Percentiles rank a stretch among this genome's conserved stretches.
Evolutionary conservation across 2,113 vertebrate species (phyloP).

Genomic region (Ceyx melanurus): DNA sequence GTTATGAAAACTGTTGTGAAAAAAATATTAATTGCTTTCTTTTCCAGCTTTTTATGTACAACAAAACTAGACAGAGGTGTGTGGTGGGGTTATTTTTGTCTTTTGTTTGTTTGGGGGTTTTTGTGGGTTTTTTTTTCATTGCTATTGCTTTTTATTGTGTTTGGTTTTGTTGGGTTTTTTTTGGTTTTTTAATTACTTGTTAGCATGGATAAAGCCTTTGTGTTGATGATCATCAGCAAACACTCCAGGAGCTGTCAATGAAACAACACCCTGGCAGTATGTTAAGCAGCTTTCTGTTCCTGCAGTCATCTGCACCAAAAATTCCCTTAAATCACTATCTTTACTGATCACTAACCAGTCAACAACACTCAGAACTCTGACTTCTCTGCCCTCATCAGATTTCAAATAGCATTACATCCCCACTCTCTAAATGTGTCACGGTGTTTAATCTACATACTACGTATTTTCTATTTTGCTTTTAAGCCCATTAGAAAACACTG

Average conservation of each 20-base stretch:
- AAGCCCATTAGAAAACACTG: background rate
- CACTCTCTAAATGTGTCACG: background rate
- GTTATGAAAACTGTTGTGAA: background rate
- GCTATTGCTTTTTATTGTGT: no score
- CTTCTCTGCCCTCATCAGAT: background rate
- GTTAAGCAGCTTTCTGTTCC: background rate
- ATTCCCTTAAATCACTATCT: background rate
- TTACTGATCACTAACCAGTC: background rate
- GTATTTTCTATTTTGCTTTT: background rate
- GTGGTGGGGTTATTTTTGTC: background rate
- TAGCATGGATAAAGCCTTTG: background rate
- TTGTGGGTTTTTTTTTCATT: no score
- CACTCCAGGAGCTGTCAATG: background rate
- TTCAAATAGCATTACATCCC: background rate
- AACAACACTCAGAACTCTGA: background rate
- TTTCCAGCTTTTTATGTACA: background rate
- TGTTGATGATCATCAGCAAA: background rate
- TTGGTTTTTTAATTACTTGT: background rate
- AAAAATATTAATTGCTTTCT: background rate
- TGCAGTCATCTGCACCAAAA: background rate
- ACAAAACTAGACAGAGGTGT: background rate
- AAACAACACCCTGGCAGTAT: background rate
- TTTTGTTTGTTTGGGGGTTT: no score
- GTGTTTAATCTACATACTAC: background rate
- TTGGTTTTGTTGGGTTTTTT: no score